Evolutionary conservation across 2,113 vertebrate genomes (phyloP), one percentile per base, ranked within the genome.

Genomic region (Corythornis vintsioides): DNA sequence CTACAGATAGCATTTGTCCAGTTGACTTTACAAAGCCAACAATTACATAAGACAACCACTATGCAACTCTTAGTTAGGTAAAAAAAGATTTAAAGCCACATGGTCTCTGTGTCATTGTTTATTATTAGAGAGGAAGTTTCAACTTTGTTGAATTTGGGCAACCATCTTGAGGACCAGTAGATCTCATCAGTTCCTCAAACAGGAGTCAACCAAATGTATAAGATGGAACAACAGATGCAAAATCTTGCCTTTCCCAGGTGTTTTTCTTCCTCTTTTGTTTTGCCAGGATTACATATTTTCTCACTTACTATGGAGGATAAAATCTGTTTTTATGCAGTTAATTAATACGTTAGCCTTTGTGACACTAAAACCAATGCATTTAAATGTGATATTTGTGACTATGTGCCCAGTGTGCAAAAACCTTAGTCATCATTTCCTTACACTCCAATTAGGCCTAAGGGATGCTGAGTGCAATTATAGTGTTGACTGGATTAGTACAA

Each of bases 341-440:
- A 63, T 79, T 92, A 87, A 69, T 14, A 64, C 1, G 2, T 48
- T 78, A 87, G 48, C 50, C 74, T 87, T 77, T 61, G 60, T 64
- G 83, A 59, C 78, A 85, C 72, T 74, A 88, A 89, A 92, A 83
- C 71, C 60, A 88, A 94, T 94, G 82, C 88, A 89, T 95, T 96
- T 95, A 90, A 91, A 92, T 94, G 85, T 88, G 52, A 40, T 91
- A 89, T 92, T 94, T 95, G 76, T 74, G 83, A 89, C 84, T 85
- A 16, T 89, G 31, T 64, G 56, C 67, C 13, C 72, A 80, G 89
- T 7, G 9, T 89, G 85, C 72, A 83, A 92, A 89, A 88, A 83
- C n/a, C 31, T 38, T 59, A 19, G 4, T 86, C 52, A 83, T 88
- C 17, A 77, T 72, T 82, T 74, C 35, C 53, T 48, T 60, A 63